These are phyloP conservation scores for Urocynchramus pylzowi DNA, from an alignment of 2,113 vertebrate species.

Conservation along the genomic window DNA sequence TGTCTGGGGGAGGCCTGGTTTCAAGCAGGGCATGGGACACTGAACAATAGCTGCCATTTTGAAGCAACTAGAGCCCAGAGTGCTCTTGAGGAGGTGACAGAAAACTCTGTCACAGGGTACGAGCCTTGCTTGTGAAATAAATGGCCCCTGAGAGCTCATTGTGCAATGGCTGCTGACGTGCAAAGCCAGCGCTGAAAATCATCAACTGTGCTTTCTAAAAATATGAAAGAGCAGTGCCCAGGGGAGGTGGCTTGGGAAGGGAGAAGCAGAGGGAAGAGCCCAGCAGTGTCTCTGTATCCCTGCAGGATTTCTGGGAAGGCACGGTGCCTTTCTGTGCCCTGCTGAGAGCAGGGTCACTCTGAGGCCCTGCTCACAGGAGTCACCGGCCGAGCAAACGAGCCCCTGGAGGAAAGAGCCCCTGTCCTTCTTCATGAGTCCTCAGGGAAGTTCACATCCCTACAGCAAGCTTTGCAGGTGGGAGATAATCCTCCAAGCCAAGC, in stretches of 20 bases:
- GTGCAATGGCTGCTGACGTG: not conserved
- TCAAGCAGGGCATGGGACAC: not conserved
- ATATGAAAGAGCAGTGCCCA: not conserved
- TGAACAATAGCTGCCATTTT: not conserved
- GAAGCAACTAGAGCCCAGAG: not conserved
- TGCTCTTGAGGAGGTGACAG: not conserved
- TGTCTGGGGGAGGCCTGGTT: not conserved
- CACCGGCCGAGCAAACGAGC: not conserved
- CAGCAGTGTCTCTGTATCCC: accelerated
- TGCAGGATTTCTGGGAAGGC: not conserved
- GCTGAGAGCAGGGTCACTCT: accelerated
- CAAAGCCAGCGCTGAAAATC: not conserved
- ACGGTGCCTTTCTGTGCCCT: accelerated
- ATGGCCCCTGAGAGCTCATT: not conserved
- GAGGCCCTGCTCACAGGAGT: accelerated
- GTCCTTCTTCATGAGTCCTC: not conserved
- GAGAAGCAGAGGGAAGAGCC: not conserved
- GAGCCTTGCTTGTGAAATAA: not conserved
- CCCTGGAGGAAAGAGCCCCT: not conserved
- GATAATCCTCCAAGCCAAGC: not conserved
- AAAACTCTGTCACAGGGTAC: not conserved
- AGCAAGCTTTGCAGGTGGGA: not conserved
- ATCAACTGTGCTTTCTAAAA: slow-evolving; percentile 12
- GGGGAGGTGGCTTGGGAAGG: not conserved
- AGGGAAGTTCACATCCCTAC: not conserved